Conservation (phyloP, 2,113 vertebrate genomes). For the Ameiurus melas region DNA sequence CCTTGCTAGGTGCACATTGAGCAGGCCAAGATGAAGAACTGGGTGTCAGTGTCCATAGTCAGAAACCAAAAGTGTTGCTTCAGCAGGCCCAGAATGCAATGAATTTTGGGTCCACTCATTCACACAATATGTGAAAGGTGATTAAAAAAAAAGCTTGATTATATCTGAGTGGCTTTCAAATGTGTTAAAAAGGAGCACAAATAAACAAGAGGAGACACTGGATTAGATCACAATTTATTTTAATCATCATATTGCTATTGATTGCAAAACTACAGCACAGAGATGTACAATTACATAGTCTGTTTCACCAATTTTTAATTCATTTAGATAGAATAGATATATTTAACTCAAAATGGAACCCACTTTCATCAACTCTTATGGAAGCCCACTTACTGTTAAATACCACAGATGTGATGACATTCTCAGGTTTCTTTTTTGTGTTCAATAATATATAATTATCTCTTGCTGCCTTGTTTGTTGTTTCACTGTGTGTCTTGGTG, state of each 20-base stretch:
- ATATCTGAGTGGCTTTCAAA: background rate
- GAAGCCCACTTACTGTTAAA: background rate
- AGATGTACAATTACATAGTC: background rate
- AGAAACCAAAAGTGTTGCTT: too few relatives aligned
- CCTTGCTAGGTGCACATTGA: too few relatives aligned
- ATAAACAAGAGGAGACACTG: background rate
- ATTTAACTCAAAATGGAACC: background rate
- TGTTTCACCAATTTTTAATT: background rate
- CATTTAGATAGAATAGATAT: background rate
- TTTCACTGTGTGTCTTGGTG: background rate
- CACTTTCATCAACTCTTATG: background rate
- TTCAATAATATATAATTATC: background rate
- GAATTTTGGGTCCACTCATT: background rate
- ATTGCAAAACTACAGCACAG: constrained; percentile 4
- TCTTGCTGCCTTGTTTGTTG: background rate
- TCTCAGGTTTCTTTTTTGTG: background rate
- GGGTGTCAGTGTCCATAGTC: too few relatives aligned
- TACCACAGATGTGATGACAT: background rate
- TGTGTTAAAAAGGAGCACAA: background rate
- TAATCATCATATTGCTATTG: background rate
- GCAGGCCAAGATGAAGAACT: too few relatives aligned
- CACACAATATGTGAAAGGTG: background rate
- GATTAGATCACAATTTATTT: background rate
- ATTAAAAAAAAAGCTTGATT: background rate
- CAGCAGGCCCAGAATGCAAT: too few relatives aligned